These are phyloP conservation scores for Oscheius sp. DNA, from an alignment of 2,888 invertebrate species.

Conservation along the genomic window DNA sequence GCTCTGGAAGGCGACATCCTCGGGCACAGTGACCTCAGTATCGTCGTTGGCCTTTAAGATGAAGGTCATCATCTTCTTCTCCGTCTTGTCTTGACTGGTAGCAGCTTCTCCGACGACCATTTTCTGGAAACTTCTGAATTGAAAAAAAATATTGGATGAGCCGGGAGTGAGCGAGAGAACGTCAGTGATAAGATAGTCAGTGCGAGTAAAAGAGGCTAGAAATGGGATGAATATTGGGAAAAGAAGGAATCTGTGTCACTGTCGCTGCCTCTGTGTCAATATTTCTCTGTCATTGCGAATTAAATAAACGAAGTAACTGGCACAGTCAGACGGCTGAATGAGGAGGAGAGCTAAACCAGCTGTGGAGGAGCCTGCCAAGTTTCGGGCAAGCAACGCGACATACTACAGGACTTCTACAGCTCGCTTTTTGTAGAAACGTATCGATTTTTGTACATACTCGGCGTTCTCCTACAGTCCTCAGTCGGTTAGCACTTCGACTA, in stretches of 20 bases:
- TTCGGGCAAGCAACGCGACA: no score
- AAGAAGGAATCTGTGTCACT: not conserved
- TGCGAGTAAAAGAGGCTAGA: not conserved
- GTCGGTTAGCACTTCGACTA: no score
- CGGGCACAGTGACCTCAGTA: not conserved
- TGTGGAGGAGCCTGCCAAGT: no score
- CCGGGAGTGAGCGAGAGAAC: not conserved
- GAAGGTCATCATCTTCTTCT: constrained; percentile 16
- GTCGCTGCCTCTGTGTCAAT: no score
- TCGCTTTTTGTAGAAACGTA: no score
- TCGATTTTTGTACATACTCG: no score
- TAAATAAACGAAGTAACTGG: no score
- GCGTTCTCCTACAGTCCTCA: no score
- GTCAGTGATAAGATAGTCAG: not conserved
- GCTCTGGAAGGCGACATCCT: constrained; percentile 20
- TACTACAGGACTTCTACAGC: no score
- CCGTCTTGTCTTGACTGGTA: not conserved
- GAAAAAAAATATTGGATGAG: not conserved
- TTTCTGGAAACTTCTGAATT: not conserved
- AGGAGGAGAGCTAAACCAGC: no score
- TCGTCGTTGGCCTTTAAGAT: constrained; percentile 8
- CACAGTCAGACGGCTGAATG: no score
- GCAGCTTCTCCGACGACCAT: not conserved
- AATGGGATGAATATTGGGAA: not conserved
- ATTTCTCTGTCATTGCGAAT: no score